Conservation (phyloP, 2,113 vertebrate species). For the Ornithorhynchus anatinus region DNA sequence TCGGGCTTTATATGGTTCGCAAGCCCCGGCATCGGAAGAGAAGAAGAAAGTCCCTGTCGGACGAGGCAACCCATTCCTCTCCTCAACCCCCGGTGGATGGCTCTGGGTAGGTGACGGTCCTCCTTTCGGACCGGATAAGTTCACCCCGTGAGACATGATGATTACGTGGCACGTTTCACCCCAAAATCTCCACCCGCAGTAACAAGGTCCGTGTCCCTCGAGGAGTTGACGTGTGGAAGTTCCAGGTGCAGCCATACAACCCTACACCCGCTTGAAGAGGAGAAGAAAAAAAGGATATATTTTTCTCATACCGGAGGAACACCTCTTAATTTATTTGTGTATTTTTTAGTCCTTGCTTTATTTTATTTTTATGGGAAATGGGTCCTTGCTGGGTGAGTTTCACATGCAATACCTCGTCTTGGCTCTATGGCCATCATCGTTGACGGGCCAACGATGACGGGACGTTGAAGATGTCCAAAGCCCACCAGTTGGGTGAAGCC, state of each 20-base stretch:
- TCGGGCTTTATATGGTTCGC: too few relatives aligned
- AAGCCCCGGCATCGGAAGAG: too few relatives aligned
- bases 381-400: background rate
- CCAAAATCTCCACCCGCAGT: background rate
- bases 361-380: background rate
- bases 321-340: background rate
- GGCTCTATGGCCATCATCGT: background rate
- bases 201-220: conserved; percentile 10
- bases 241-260: background rate
- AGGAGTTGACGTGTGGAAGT: conserved; percentile 31
- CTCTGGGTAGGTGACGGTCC: too few relatives aligned
- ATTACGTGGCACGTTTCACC: background rate
- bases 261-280: background rate
- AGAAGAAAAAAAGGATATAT: background rate
- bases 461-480: conserved; percentile 19
- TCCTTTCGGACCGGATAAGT: too few relatives aligned
- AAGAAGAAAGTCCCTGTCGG: too few relatives aligned
- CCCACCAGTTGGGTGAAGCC: background rate
- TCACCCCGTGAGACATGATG: background rate
- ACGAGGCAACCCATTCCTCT: too few relatives aligned
- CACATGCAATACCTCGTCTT: conserved; percentile 6
- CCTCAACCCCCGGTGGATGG: too few relatives aligned
- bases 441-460: too few relatives aligned
- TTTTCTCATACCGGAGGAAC: background rate
- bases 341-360: background rate